Evolutionary conservation across 2,113 vertebrate genomes (phyloP), one percentile per base, ranked within the genome.

Genomic region (Catagonus wagneri): DNA sequence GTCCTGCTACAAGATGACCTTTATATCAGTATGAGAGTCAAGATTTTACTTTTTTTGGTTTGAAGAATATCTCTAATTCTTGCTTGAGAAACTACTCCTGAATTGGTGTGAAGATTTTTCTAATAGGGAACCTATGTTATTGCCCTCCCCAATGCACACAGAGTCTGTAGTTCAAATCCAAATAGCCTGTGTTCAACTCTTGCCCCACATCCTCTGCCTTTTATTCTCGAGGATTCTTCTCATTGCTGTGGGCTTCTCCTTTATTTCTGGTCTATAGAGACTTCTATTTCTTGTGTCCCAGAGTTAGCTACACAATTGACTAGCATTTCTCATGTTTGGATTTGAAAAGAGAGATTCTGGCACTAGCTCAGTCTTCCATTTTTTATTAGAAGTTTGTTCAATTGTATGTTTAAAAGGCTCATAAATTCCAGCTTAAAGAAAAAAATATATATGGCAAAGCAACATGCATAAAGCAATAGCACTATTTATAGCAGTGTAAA

Each of bases 321-420:
- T 56, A 90, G 44, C 29, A 80, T 50, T 93, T 80, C 81, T 85
- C 56, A 36, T 50, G 58, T 58, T 72, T 90, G 80, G 63, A 29
- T 72, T 90, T 29, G 56, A 58, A 44, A 96, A 79, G 16, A 87
- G 34, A 17, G 50, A 39, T 29, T 92, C 50, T 52, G 50, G 23
- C 34, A 58, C 85, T 14, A 74, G 56, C 34, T 90, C 44, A 90
- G n/a, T 5, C 9, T 22, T 34, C 23, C 14, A 34, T 79, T 81
- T 89, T 83, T 89, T 29, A 71, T 84, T 93, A 89, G 61, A 71
- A 78, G 29, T 84, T 19, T 89, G 85, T 72, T 84, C 44, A 85
- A 32, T 32, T 83, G 54, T 17, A 63, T 58, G 63, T 84, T 86
- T 71, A 56, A 89, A 83, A 25, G 69, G 29, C 11, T 50, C 23